Conservation (phyloP, 2,888 invertebrate species). For the Sarcophaga rosellei region DNA sequence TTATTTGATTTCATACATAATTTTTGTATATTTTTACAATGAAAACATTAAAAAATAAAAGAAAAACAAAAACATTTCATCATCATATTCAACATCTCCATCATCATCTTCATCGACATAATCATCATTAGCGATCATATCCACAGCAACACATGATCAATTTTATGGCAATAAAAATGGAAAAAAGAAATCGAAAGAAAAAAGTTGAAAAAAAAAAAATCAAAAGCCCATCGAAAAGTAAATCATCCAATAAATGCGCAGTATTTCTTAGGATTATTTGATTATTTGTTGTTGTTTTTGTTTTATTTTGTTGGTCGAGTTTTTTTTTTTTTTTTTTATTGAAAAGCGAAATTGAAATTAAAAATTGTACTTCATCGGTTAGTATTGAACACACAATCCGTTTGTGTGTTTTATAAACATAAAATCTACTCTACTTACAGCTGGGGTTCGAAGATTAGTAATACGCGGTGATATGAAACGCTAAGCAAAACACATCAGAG, state of each 20-base stretch:
- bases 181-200: background rate
- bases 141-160: slow-evolving; percentile 4
- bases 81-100: slow-evolving; percentile 31
- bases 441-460: background rate
- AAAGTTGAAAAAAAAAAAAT: background rate
- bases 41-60: slow-evolving; percentile 23
- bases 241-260: slow-evolving; percentile 56
- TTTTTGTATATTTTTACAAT: slow-evolving; percentile 45
- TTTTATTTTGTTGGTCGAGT: too few species aligned
- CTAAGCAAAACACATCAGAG: too few species aligned
- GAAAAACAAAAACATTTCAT: slow-evolving; percentile 38
- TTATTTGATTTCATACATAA: slow-evolving; percentile 9
- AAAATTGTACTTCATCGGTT: slow-evolving; percentile 48
- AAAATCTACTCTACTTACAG: background rate
- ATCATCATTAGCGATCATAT: slow-evolving; percentile 32
- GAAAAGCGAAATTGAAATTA: slow-evolving; percentile 40
- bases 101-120: slow-evolving; percentile 26
- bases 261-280: slow-evolving; percentile 26
- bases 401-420: slow-evolving; percentile 35
- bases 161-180: background rate
- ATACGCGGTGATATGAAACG: background rate
- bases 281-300: too few species aligned
- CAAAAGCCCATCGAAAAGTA: background rate
- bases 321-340: background rate
- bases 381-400: slow-evolving; percentile 61